phyloP scores from a whole-genome alignment of 2,113 vertebrate genomes.

The Misgurnus anguillicaudatus region DNA sequence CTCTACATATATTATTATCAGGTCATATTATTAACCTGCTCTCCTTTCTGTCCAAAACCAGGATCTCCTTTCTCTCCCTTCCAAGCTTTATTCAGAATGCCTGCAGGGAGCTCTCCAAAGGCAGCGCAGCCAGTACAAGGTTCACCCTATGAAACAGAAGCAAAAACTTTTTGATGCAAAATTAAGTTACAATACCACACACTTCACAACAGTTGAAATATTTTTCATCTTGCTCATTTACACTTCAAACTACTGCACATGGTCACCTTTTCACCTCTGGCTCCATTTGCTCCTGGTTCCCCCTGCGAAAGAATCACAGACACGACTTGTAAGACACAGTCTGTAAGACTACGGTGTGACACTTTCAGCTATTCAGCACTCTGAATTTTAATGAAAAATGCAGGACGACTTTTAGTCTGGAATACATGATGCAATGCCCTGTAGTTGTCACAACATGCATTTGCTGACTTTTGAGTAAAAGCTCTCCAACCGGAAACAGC shows the following conservation, averaged over 20 bases:
- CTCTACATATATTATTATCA: no score
- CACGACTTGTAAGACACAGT: neutral
- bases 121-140: constrained; percentile 68
- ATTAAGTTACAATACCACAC: neutral
- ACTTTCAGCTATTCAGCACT: constrained; percentile 23
- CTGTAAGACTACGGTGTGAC: constrained; percentile 16
- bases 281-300: constrained; percentile 66
- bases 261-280: constrained; percentile 77
- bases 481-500: neutral
- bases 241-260: constrained; percentile 14
- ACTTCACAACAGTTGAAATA: neutral
- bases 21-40: constrained; percentile 61
- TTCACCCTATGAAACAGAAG: constrained; percentile 66
- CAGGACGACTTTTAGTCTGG: constrained; percentile 6
- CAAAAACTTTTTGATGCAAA: neutral
- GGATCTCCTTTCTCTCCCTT: constrained; percentile 70
- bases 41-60: constrained; percentile 66
- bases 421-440: constrained; percentile 14
- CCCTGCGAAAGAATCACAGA: constrained; percentile 67
- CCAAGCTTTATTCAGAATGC: constrained; percentile 39
- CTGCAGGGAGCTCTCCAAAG: constrained; percentile 55
- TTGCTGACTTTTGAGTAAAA: constrained; percentile 4
- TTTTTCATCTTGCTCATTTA: constrained; percentile 28
- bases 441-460: constrained; percentile 25
- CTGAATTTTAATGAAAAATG: constrained; percentile 10